Evolutionary conservation across 2,888 invertebrate species (phyloP).

Genomic region (Emesis russula): DNA sequence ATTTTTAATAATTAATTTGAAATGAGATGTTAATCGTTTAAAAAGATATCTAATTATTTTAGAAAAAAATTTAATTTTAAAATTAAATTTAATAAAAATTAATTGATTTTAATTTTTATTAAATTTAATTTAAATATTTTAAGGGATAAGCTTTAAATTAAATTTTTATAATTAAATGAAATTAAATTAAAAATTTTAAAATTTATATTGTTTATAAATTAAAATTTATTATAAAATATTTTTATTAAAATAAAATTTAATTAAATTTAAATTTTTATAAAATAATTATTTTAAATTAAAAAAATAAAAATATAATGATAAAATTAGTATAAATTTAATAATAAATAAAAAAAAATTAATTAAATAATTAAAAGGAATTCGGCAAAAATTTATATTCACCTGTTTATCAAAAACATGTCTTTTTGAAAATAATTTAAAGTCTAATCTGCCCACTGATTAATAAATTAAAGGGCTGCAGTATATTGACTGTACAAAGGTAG

Average conservation of each 20-base stretch:
- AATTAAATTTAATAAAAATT: slow-evolving; percentile 93
- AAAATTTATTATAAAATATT: slow-evolving; percentile 95
- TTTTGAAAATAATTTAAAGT: slow-evolving; percentile 93
- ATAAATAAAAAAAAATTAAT: slow-evolving; percentile 79
- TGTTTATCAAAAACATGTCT: slow-evolving; percentile 98
- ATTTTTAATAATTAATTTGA: slow-evolving; percentile 96
- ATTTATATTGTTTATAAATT: slow-evolving; percentile 96
- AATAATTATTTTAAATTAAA: slow-evolving; percentile 92
- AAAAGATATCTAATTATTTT: slow-evolving; percentile 97
- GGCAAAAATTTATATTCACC: slow-evolving; percentile 96
- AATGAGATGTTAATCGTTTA: slow-evolving; percentile 97
- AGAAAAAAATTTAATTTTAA: slow-evolving; percentile 95
- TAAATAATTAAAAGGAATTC: slow-evolving; percentile 98
- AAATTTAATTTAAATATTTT: slow-evolving; percentile 94
- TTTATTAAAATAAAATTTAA: slow-evolving; percentile 91
- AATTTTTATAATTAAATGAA: slow-evolving; percentile 94
- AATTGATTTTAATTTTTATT: slow-evolving; percentile 90
- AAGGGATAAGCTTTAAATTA: slow-evolving; percentile 96
- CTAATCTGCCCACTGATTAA: slow-evolving; percentile 97
- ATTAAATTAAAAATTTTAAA: slow-evolving; percentile 94
- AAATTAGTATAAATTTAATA: slow-evolving; percentile 95
- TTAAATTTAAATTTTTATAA: slow-evolving; percentile 60
- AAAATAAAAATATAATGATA: slow-evolving; percentile 95
- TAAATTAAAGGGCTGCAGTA: slow-evolving; percentile 98
- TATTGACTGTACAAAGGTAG: slow-evolving; percentile 86